These are phyloP conservation scores for Flexamia atlantica DNA, from an alignment of 2,888 invertebrate species.

Conservation along the genomic window DNA sequence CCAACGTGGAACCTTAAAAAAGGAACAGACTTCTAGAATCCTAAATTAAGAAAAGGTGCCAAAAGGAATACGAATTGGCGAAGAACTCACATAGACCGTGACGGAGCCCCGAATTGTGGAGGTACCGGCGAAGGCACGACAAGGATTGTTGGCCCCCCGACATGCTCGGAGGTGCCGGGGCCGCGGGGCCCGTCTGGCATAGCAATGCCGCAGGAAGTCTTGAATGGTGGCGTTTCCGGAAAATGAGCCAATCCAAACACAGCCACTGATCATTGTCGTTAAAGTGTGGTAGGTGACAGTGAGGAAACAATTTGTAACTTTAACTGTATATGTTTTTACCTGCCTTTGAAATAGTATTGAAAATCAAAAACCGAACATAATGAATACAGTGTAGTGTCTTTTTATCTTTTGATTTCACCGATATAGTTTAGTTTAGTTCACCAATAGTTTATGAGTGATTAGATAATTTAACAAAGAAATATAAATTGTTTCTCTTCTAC, in stretches of 20 bases:
- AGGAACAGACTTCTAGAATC: background rate
- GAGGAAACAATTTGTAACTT: background rate
- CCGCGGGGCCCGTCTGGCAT: background rate
- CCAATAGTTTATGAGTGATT: no score
- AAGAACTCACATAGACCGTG: background rate
- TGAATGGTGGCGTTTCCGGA: constrained; percentile 18
- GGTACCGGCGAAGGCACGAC: constrained; percentile 3
- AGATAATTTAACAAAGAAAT: no score
- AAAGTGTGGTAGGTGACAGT: background rate
- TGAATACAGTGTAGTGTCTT: no score
- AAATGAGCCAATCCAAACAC: constrained; percentile 35
- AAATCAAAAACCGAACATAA: no score
- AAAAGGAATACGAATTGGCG: constrained; percentile 5
- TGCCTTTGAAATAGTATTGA: no score
- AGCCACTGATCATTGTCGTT: background rate
- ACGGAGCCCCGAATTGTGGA: constrained; percentile 1
- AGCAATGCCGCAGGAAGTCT: constrained; percentile 23
- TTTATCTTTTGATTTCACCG: no score
- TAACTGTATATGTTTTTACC: no score
- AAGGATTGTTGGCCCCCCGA: background rate
- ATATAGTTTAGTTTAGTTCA: no score
- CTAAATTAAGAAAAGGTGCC: background rate
- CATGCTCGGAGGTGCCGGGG: background rate
- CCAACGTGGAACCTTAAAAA: background rate
- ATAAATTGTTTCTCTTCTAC: no score